phyloP scores from a whole-genome alignment of 2,797 vertebrate genomes.

The Cyclura pinguis region DNA sequence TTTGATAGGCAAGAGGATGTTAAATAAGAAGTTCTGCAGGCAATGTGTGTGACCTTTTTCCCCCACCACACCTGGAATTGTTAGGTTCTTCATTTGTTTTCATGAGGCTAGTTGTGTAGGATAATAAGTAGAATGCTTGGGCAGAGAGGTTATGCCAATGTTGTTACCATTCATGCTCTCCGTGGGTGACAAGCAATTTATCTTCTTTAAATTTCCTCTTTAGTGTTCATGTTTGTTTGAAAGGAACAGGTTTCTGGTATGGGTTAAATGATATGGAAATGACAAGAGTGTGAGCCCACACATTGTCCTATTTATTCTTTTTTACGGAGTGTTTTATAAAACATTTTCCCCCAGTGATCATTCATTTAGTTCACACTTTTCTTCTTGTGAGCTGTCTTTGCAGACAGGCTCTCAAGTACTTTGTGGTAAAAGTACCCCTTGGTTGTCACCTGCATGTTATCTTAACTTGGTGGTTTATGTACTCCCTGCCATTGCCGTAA shows the following conservation, averaged over 20 bases:
- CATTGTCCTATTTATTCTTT: background rate
- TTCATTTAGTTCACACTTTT: slow-evolving; percentile 20
- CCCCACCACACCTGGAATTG: background rate
- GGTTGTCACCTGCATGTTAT: slow-evolving; percentile 30
- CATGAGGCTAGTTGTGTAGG: background rate
- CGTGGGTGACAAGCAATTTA: slow-evolving; percentile 61
- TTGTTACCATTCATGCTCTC: slow-evolving; percentile 43
- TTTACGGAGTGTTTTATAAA: slow-evolving; percentile 7
- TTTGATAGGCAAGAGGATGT: background rate
- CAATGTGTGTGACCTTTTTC: background rate
- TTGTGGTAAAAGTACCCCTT: background rate
- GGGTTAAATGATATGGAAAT: slow-evolving; percentile 60
- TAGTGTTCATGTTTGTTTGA: slow-evolving; percentile 36
- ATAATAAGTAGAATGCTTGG: slow-evolving; percentile 21
- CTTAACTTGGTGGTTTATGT: slow-evolving; percentile 22
- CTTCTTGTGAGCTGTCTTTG: background rate
- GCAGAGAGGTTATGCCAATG: slow-evolving; percentile 51
- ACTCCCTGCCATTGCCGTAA: background rate
- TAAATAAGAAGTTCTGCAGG: background rate
- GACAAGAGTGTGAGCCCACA: background rate
- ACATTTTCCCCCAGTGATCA: background rate
- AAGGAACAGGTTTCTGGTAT: slow-evolving; percentile 57
- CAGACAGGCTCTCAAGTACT: fast-evolving
- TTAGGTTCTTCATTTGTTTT: background rate
- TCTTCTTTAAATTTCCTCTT: slow-evolving; percentile 57